phyloP scores from a whole-genome alignment of 2,797 vertebrate species.

The Petrocephalus schoutedeni region DNA sequence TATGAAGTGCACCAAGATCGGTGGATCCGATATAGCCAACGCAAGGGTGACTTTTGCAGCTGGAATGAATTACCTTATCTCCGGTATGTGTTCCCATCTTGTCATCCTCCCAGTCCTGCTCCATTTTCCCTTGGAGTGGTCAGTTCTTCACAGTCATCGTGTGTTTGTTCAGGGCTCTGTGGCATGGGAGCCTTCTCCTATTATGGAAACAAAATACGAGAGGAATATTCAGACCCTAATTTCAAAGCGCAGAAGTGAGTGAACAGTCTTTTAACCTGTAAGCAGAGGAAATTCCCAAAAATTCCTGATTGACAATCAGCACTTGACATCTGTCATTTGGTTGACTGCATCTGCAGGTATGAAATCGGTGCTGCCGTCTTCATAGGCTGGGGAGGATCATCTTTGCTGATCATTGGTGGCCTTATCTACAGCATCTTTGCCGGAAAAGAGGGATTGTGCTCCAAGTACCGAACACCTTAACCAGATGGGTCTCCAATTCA shows the following conservation, averaged over 20 bases:
- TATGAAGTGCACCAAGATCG: conserved; percentile 75
- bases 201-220: conserved; percentile 61
- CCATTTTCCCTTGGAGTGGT: neutral
- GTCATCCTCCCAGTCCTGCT: neutral
- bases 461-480: conserved; percentile 48
- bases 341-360: conserved; percentile 68
- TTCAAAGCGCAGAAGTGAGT: conserved; percentile 59
- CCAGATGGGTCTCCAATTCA: neutral
- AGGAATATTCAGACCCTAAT: conserved; percentile 58
- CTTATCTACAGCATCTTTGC: conserved; percentile 75
- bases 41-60: conserved; percentile 65
- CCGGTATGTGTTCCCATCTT: conserved; percentile 48
- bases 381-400: conserved; percentile 87
- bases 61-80: conserved; percentile 64
- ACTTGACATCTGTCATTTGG: neutral
- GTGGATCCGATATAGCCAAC: conserved; percentile 63
- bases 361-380: conserved; percentile 88
- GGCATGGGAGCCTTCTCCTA: conserved; percentile 62
- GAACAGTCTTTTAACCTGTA: neutral
- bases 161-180: conserved; percentile 53
- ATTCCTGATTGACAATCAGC: neutral
- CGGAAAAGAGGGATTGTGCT: conserved; percentile 54
- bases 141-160: neutral
- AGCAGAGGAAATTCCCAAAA: neutral
- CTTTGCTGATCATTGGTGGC: conserved; percentile 82